Percentiles rank a stretch among this genome's conserved stretches.
Conservation (phyloP, 1,140 invertebrate genomes). For the Drosophila triauraria region DNA sequence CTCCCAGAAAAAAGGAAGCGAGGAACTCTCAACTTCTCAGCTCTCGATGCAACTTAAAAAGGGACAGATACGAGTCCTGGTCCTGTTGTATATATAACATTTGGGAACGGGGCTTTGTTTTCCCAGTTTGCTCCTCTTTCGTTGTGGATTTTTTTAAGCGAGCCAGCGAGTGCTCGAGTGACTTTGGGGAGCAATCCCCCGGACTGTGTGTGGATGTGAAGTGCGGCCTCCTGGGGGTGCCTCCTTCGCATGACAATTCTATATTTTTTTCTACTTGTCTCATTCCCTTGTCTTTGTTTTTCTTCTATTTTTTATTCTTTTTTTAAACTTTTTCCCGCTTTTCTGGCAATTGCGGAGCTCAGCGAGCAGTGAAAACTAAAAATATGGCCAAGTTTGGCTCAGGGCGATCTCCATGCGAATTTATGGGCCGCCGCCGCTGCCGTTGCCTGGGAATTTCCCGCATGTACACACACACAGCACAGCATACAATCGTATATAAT, state of each 20-base stretch:
- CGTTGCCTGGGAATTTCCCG: conserved; percentile 70
- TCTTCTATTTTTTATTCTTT: conserved; percentile 42
- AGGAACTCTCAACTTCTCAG: conserved; percentile 55
- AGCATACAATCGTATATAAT: conserved; percentile 30
- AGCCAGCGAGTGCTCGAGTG: conserved; percentile 28
- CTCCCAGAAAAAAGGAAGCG: conserved; percentile 9
- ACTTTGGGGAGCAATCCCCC: conserved; percentile 53
- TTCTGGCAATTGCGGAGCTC: conserved; percentile 62
- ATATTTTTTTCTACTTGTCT: conserved; percentile 60
- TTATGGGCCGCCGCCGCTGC: conserved; percentile 70
- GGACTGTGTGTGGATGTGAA: conserved; percentile 61
- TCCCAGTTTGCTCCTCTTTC: conserved; percentile 24
- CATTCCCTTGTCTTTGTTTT: conserved; percentile 34
- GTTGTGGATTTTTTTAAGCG: conserved; percentile 39
- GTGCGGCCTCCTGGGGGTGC: conserved; percentile 67
- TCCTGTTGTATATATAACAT: conserved; percentile 24
- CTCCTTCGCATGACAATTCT: conserved; percentile 72
- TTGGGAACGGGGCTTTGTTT: conserved; percentile 29
- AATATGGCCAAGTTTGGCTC: conserved; percentile 80
- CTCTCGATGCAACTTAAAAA: conserved; percentile 68
- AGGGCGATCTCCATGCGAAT: conserved; percentile 78
- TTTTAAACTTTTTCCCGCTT: conserved; percentile 49
- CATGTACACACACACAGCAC: conserved; percentile 36
- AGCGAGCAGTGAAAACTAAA: conserved; percentile 71
- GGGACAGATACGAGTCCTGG: conserved; percentile 32